Evolutionary conservation across 2,113 vertebrate species (phyloP), one percentile per base, ranked within the genome.

Genomic region (Eulemur macaco): DNA sequence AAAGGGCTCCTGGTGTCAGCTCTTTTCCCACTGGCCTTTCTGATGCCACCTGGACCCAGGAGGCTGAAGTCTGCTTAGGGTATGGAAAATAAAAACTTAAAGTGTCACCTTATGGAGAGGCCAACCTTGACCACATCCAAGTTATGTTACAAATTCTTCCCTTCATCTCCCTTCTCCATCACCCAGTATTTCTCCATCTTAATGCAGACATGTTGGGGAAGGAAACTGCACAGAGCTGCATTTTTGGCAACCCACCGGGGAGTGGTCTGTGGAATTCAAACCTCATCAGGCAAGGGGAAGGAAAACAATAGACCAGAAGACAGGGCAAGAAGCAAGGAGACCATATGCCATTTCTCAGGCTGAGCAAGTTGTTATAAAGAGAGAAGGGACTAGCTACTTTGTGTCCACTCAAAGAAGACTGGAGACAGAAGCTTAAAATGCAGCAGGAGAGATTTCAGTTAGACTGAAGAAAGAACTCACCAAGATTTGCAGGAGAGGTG

Each of bases 351-450:
- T 18, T 78, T 37, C 42, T 45, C 14, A 86, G 68, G 74, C 86
- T 31, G 12, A 29, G 29, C 23, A 11, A 90, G 80, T 13, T 63
- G n/a, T 31, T 89, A 37, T 3, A 54, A 31, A 78, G 68, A 85
- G 42, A 66, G 58, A 17, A 50, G 8, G 45, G 39, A n/a, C 66
- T 47, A 29, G 27, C 39, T 56, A 37, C 63, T 50, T 63, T 39
- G 69, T 27, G 39, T 66, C 60, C 74, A 69, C 27, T 47, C 68
- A 31, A 34, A 47, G 58, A 42, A 37, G 2, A 73, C 25, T 42
- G 73, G 58, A 76, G n/a, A 37, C 18, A 77, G 68, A 96, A n/a
- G 68, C 68, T 81, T 86, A 86, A 64, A 81, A 80, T n/a, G 76
- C 45, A 87, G 25, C 68, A 74, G 6, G 21, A 69, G 34, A 60